Conservation (phyloP, 2,797 vertebrate species). For the Macropodus opercularis region DNA sequence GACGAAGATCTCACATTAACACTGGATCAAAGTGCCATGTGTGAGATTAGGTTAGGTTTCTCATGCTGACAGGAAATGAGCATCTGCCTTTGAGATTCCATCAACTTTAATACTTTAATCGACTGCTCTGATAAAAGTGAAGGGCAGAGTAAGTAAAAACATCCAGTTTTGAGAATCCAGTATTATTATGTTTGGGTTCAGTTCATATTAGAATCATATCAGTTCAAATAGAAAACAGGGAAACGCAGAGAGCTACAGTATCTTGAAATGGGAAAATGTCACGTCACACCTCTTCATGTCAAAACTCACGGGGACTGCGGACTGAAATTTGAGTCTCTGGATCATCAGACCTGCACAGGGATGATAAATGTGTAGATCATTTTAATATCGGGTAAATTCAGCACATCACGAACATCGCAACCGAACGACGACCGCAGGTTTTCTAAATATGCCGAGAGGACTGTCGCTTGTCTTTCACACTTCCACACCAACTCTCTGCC, state of each 20-base stretch:
- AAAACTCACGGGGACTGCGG: too few relatives aligned
- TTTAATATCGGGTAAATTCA: constrained; percentile 12
- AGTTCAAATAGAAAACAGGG: too few relatives aligned
- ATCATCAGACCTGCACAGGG: too few relatives aligned
- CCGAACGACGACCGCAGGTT: constrained; percentile 42
- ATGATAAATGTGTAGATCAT: constrained; percentile 25
- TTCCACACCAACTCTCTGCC: constrained; percentile 49
- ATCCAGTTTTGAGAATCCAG: too few relatives aligned
- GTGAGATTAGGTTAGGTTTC: neutral
- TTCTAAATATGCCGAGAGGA: constrained; percentile 56
- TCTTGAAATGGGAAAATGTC: too few relatives aligned
- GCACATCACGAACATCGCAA: constrained; percentile 19
- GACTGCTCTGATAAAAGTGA: too few relatives aligned
- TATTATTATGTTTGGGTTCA: too few relatives aligned
- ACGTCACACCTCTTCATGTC: too few relatives aligned
- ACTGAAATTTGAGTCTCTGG: constrained; percentile 13
- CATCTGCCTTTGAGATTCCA: neutral
- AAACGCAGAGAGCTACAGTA: too few relatives aligned
- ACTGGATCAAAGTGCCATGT: neutral
- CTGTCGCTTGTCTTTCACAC: constrained; percentile 62
- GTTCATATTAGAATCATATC: too few relatives aligned
- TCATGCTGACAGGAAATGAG: neutral
- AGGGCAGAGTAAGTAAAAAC: too few relatives aligned
- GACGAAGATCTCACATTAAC: neutral
- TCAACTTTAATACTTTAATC: too few relatives aligned